Evolutionary conservation across 2,888 invertebrate species (phyloP), one percentile per base, ranked within the genome.

Genomic region (Eilema griseolum): DNA sequence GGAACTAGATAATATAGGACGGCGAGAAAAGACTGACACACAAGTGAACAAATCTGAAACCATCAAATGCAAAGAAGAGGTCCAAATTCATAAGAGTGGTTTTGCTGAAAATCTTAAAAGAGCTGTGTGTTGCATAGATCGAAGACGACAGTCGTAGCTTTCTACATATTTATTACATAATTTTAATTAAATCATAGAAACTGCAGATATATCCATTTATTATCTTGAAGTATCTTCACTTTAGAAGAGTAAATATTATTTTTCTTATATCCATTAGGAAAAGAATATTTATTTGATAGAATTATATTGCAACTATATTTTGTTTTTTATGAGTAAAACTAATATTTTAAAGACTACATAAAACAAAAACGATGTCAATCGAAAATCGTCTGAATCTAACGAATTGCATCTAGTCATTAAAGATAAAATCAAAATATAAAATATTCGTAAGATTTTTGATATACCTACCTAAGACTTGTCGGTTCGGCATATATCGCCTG

Each of bases 111-210:
- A 94, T 85, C 86, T 95, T 69, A 94, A 91, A 73, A 89, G 91
- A 86, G 95, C 92, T 69, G 93, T 95, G 74, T 95, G 95, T 84
- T 95, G 95, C 83, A 94, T 95, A 75, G 94, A 95, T 82, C 93
- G 90, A 72, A 88, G 95, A 85, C 86, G 93, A 67, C 93, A 94
- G 72, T 95, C 95, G 62, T 94, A 94, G 87, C 76, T 85, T 75
- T 79, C 66, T 41, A 62, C 61, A 60, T 68, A 70, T 41, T 72
- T 69, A 57, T 78, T 73, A 66, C 65, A 67, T 63, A 31, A 82
- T 52, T n/a, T 8, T 52, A 7, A 8, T 52, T 0, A 20, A 3
- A 8, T 41, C 14, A 46, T 46, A 73, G 70, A 79, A 75, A 69
- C 2, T 68, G 71, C 66, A 64, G 67, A 61, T 61, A 74, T 67